Base-by-base conservation (phyloP, 1,140 invertebrate species). In the Trichogramma pretiosum region DNA sequence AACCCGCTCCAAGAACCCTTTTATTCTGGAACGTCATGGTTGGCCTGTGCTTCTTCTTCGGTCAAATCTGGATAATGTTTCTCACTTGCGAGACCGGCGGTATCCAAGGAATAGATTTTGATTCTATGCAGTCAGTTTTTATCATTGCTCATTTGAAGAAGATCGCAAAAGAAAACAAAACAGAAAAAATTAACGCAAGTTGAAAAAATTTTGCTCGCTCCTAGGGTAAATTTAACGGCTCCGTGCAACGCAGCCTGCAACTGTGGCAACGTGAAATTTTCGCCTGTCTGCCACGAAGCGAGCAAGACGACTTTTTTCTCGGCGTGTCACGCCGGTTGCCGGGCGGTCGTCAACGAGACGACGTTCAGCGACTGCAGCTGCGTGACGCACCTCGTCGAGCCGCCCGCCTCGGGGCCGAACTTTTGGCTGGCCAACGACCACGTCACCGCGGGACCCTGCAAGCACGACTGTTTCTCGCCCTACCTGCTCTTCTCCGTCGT, bases 1-100 rank as follows among this genome's bases (percentile, higher is more conserved):
- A 78, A 50, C 81, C 81, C 0, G 56, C 68, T 13, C 75, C 82
- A 0, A 68, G 75, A 43, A 74, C 71, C 34, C 63, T 84, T 0
- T 66, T 83, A 0, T 67, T 70, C 34, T 84, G 81, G 78, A 83
- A 83, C 57, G 75, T 83, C 0, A 42, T 82, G 2, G 75, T 81
- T 22, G 81, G 79, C 2, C 46, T 73, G 8, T 56, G 75, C 10
- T 79, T 70, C 36, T 66, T 80, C 8, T 18, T 65, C 5, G 76
- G 76, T 17, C 65, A 75, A 58, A 53, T 77, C 7, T 56, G 57
- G 3, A 76, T 76, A 41, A 75, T 76, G 22, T 81, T 79, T 51
- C 58, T 83, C n/a, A 74, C 74, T 17, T 84, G 82, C 57, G 59
- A 70, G 1, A 59, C 55, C 23, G 59, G 56, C 5, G 61, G 57